Percentiles rank a stretch among this genome's conserved stretches.
phyloP scores from a whole-genome alignment of 2,888 invertebrate genomes.

The Liposcelis brunnea region DNA sequence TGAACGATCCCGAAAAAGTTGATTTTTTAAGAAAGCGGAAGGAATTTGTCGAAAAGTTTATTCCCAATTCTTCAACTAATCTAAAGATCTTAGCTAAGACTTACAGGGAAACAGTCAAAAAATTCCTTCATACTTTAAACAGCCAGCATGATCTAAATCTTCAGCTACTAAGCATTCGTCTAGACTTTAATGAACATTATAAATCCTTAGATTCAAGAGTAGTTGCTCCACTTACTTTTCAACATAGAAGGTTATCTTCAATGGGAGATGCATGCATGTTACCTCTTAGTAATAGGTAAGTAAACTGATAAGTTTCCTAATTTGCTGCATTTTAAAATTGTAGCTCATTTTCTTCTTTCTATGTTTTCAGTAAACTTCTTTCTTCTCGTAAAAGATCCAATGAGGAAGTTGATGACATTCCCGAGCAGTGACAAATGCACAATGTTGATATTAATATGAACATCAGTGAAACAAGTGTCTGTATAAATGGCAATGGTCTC shows the following conservation, averaged over 20 bases:
- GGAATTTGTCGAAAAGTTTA: slow-evolving; percentile 30
- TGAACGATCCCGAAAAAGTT: slow-evolving; percentile 38
- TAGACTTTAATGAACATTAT: slow-evolving; percentile 93
- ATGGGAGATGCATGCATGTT: not conserved
- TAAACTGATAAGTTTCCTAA: not conserved
- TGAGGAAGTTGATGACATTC: too few relatives aligned
- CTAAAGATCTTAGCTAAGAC: slow-evolving; percentile 50
- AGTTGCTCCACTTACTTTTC: slow-evolving; percentile 36
- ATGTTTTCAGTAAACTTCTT: too few relatives aligned
- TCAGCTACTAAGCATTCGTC: slow-evolving; percentile 73
- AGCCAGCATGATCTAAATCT: slow-evolving; percentile 71
- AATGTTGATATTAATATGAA: too few relatives aligned
- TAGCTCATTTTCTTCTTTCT: too few relatives aligned
- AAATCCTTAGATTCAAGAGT: slow-evolving; percentile 63
- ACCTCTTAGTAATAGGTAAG: not conserved
- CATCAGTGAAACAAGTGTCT: too few relatives aligned
- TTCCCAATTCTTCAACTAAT: slow-evolving; percentile 40
- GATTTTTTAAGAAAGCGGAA: slow-evolving; percentile 27
- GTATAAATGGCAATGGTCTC: too few relatives aligned
- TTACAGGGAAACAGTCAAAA: slow-evolving; percentile 71
- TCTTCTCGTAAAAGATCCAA: too few relatives aligned
- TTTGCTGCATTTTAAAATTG: too few relatives aligned
- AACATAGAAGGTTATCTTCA: slow-evolving; percentile 21
- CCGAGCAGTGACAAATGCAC: too few relatives aligned
- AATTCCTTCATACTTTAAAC: slow-evolving; percentile 68